Conservation (phyloP, 2,888 invertebrate genomes). For the Xestia c-nigrum region DNA sequence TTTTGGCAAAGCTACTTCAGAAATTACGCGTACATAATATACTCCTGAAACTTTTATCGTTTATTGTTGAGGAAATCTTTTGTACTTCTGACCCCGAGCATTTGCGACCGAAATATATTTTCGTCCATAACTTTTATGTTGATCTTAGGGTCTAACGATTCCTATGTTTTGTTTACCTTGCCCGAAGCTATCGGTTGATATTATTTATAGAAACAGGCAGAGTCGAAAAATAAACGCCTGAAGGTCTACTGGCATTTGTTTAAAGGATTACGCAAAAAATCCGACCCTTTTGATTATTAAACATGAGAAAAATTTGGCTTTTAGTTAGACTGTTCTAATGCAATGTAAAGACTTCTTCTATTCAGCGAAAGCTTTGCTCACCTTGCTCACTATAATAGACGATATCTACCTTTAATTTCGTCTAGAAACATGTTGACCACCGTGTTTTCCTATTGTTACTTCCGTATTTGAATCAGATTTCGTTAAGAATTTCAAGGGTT, state of each 20-base stretch:
- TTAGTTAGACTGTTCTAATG: background rate
- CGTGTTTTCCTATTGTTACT: background rate
- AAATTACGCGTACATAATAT: conserved; percentile 52
- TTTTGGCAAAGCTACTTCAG: conserved; percentile 20
- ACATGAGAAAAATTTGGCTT: background rate
- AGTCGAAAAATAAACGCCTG: conserved; percentile 13
- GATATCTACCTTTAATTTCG: background rate
- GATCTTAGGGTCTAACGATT: conserved; percentile 41
- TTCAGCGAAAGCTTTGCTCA: background rate
- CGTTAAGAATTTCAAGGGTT: too few relatives aligned
- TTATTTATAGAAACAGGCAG: conserved; percentile 39
- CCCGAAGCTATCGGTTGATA: conserved; percentile 37
- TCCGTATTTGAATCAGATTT: too few relatives aligned
- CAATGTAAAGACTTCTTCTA: background rate
- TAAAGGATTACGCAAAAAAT: background rate
- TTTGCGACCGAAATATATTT: conserved; percentile 44
- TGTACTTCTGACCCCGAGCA: conserved; percentile 42
- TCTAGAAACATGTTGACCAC: background rate
- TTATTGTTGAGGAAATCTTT: conserved; percentile 60
- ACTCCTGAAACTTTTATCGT: conserved; percentile 59
- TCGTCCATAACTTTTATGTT: conserved; percentile 42
- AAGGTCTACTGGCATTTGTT: conserved; percentile 2
- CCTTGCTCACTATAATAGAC: background rate
- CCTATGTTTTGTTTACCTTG: conserved; percentile 39
- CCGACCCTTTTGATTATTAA: background rate